Evolutionary conservation across 2,888 invertebrate genomes (phyloP), one percentile per base, ranked within the genome.

Genomic region (Drosophila nr. perissopoda): DNA sequence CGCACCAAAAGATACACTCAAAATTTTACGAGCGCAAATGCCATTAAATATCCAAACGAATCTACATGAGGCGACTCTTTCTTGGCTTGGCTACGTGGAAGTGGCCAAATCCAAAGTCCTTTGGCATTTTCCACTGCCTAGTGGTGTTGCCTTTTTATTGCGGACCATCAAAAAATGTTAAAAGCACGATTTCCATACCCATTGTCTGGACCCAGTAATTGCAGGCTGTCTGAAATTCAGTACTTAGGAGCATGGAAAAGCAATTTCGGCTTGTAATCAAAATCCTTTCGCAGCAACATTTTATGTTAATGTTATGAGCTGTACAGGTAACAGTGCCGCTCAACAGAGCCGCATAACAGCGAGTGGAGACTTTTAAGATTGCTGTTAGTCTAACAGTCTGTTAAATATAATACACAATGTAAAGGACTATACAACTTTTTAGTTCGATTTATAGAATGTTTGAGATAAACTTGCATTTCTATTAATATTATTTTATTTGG

Each of bases 1-100:
- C 53, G 60, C 57, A 66, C 40, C 52, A 64, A 69, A 56, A 82
- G 80, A 85, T 86, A 85, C 79, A 84, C 84, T 83, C 79, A 79
- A 84, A 84, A 76, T 77, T 85, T 85, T 85, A 85, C 85, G 85
- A 85, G 79, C 87, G 56, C 69, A 73, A 84, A 79, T 77, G 74
- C 81, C 87, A 85, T 84, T 85, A 85, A 85, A 83, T 78, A 75
- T 84, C 84, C 81, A 75, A 87, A 76, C 70, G 75, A 78, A 78
- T 74, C 71, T 84, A 73, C 79, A 81, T 82, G 81, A 79, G 74
- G 74, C 78, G 75, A 73, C 76, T 45, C 45, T 73, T 66, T 59
- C 70, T 79, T 66, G 16, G 29, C 40, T 81, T 66, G 16, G 29
- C 40, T 83, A 83, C 85, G 81, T 83, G 81, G 79, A 81, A 83